Conservation (phyloP, 1,140 invertebrate species). For the Bombus terrestris region DNA sequence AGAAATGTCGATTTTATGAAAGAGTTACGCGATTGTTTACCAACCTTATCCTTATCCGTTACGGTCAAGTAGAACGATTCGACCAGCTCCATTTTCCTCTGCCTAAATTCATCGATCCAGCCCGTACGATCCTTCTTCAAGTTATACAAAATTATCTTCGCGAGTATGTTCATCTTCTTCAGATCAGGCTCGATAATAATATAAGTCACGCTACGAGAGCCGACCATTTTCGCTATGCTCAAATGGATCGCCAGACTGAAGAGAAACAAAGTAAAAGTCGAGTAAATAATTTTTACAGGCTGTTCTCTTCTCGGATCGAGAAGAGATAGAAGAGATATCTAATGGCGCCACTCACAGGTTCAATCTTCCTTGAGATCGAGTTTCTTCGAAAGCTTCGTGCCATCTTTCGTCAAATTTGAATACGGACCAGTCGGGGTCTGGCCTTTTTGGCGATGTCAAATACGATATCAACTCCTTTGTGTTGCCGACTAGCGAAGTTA, state of each 20-base stretch:
- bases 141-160: constrained; percentile 66
- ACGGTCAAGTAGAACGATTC: constrained; percentile 77
- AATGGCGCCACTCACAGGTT: constrained; percentile 68
- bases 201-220: constrained; percentile 68
- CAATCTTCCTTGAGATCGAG: constrained; percentile 64
- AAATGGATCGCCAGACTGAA: constrained; percentile 73
- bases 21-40: constrained; percentile 2
- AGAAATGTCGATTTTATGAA: background rate
- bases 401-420: constrained; percentile 68
- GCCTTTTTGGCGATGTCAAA: constrained; percentile 57
- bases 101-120: constrained; percentile 74
- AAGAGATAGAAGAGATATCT: background rate
- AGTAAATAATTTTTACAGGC: too few species aligned
- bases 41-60: constrained; percentile 72
- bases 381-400: constrained; percentile 69
- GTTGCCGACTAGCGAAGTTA: constrained; percentile 69
- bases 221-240: constrained; percentile 71
- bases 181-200: constrained; percentile 70
- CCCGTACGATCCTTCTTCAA: constrained; percentile 61
- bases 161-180: constrained; percentile 73
- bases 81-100: constrained; percentile 69
- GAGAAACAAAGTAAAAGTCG: background rate
- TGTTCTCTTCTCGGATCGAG: rapidly evolving
- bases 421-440: constrained; percentile 63
- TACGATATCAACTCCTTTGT: constrained; percentile 68